Conservation (phyloP, 2,888 invertebrate species). For the Anthophora plumipes region DNA sequence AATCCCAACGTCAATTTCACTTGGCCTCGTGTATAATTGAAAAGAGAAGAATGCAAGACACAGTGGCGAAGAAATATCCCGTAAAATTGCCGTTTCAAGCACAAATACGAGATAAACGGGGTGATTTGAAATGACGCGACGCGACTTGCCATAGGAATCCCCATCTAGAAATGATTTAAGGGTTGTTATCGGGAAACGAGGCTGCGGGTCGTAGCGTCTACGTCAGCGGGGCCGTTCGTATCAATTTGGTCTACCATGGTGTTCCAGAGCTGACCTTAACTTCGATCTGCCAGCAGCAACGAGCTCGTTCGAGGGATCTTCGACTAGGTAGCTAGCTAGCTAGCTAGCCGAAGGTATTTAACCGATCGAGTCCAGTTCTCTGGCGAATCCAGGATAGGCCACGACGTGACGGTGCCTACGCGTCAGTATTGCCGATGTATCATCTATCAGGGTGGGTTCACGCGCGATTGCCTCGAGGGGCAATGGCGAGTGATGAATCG, state of each 20-base stretch:
- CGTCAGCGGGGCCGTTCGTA: slow-evolving; percentile 75
- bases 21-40: too few relatives aligned
- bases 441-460: slow-evolving; percentile 71
- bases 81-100: not conserved
- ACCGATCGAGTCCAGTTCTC: not conserved
- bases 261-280: slow-evolving; percentile 36
- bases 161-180: slow-evolving; percentile 76
- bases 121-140: slow-evolving; percentile 8
- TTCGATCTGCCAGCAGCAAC: not conserved
- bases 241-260: slow-evolving; percentile 68
- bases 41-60: too few relatives aligned
- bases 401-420: slow-evolving; percentile 32
- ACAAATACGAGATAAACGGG: not conserved
- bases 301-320: slow-evolving; percentile 17
- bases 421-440: slow-evolving; percentile 66
- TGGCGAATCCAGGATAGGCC: not conserved
- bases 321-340: not conserved
- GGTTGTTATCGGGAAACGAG: slow-evolving; percentile 74
- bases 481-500: slow-evolving; percentile 78
- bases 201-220: slow-evolving; percentile 69
- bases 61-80: too few relatives aligned
- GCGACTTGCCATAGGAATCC: slow-evolving; percentile 16
- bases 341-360: not conserved
- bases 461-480: slow-evolving; percentile 71
- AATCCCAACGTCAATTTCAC: too few relatives aligned